phyloP scores from a whole-genome alignment of 2,888 invertebrate genomes.

The Heliconius hortense region DNA sequence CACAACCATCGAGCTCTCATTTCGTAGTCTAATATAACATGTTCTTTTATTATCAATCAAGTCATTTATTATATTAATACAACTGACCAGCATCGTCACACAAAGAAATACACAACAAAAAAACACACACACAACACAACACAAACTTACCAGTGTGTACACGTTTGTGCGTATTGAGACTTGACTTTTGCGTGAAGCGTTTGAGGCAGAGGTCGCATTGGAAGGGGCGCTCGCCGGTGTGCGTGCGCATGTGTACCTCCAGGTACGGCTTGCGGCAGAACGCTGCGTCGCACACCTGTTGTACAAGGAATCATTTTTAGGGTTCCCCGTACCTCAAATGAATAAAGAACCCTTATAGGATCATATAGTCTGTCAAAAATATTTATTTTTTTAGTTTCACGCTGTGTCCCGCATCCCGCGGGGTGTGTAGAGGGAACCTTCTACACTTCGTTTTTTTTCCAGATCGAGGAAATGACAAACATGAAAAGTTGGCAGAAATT shows the following conservation, averaged over 20 bases:
- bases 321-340: too few relatives aligned
- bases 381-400: background rate
- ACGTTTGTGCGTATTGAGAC: constrained; percentile 90
- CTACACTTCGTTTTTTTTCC: too few relatives aligned
- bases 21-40: background rate
- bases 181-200: constrained; percentile 90
- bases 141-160: constrained; percentile 85
- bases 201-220: constrained; percentile 89
- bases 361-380: background rate
- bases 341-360: too few relatives aligned
- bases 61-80: background rate
- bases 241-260: constrained; percentile 91
- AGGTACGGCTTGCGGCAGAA: constrained; percentile 91
- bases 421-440: too few relatives aligned
- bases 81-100: constrained; percentile 8
- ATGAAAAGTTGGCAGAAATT: too few relatives aligned
- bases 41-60: background rate
- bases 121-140: background rate
- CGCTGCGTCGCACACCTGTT: constrained; percentile 86
- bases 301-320: background rate
- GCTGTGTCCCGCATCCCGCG: too few relatives aligned
- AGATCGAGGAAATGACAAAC: too few relatives aligned
- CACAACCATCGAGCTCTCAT: background rate
- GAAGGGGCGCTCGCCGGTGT: constrained; percentile 89
- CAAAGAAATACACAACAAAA: background rate